Conservation (phyloP, 2,797 vertebrate species). For the Xenops minutus region DNA sequence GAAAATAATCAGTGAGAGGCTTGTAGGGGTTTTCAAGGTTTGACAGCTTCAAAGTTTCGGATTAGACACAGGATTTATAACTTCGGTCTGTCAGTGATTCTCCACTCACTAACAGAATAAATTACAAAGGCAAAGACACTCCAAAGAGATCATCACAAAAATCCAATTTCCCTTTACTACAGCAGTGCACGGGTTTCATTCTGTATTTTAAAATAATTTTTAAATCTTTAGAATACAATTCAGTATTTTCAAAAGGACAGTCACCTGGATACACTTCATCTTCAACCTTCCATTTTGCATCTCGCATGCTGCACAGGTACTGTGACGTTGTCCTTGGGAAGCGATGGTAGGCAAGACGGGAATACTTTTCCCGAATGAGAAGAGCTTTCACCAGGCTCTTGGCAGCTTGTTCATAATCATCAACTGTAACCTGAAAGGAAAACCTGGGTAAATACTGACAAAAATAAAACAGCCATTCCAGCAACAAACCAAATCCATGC, state of each 20-base stretch:
- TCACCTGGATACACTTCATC: conserved; percentile 89
- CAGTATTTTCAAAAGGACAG: background rate
- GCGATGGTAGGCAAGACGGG: conserved; percentile 88
- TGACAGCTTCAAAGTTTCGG: background rate
- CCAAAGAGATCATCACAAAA: background rate
- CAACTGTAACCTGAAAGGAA: conserved; percentile 87
- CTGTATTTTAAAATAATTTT: background rate
- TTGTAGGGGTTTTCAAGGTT: background rate
- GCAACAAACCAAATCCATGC: background rate
- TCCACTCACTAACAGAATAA: background rate
- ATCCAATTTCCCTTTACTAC: background rate
- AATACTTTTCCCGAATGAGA: conserved; percentile 92
- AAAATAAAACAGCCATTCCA: background rate
- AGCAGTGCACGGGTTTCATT: background rate
- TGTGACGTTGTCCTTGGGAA: conserved; percentile 86
- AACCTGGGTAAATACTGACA: background rate
- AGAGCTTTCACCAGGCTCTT: conserved; percentile 87
- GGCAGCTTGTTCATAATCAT: conserved; percentile 93
- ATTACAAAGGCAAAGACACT: background rate
- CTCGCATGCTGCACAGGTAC: conserved; percentile 79
- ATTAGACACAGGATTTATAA: background rate
- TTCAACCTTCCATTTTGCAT: conserved; percentile 80
- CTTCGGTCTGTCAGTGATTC: background rate
- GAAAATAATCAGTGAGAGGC: background rate
- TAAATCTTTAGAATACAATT: background rate